These are phyloP conservation scores for Pseudocheirus occidentalis DNA, from an alignment of 2,797 vertebrate species.

Conservation along the genomic window DNA sequence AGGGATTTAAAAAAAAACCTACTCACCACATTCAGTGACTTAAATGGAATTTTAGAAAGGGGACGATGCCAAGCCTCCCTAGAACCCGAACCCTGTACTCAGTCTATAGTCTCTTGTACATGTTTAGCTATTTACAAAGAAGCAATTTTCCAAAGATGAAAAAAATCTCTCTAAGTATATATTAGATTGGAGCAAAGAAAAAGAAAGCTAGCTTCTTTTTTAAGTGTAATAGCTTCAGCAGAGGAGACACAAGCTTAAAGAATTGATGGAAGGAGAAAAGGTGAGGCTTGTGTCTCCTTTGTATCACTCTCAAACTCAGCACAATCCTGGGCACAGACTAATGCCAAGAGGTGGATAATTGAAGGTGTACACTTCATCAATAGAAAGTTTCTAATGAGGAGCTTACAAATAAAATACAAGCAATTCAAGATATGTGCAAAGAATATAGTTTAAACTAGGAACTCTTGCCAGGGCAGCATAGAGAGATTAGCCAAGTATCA, in stretches of 20 bases:
- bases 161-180: slow-evolving; percentile 6
- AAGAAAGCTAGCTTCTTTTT: background rate
- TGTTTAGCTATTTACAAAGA: background rate
- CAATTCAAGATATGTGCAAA: background rate
- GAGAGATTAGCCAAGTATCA: background rate
- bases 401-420: background rate
- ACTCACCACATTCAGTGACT: background rate
- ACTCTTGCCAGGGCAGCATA: background rate
- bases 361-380: background rate
- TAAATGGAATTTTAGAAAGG: slow-evolving; percentile 4
- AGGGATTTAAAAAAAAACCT: background rate
- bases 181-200: background rate
- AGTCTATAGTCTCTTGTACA: background rate
- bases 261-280: background rate
- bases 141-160: background rate
- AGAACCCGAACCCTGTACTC: background rate
- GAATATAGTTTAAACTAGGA: background rate
- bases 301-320: background rate
- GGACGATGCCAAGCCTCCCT: background rate
- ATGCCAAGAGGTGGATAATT: background rate
- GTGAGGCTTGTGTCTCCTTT: background rate
- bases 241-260: background rate
- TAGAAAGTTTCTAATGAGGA: background rate
- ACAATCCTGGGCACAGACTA: background rate
- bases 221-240: background rate